Base-by-base conservation (phyloP, 1,140 invertebrate species). In the Kradibia gibbosae region DNA sequence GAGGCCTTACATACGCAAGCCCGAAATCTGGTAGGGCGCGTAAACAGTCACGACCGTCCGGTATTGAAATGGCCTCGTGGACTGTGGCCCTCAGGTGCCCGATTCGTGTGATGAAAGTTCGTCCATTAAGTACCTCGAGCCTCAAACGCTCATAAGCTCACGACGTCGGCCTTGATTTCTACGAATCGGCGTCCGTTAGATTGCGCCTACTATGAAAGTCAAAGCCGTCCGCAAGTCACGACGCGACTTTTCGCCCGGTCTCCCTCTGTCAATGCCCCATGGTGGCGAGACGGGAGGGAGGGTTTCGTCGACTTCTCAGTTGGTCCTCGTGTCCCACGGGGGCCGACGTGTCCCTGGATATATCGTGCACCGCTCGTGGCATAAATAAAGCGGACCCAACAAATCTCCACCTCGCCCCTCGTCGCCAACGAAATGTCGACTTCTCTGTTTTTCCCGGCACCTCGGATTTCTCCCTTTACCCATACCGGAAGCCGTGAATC, bases 281-380 rank as follows among this genome's bases (percentile, higher is more conserved):
- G 0, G 74, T 0, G 5, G 20, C 60, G n/a, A 73, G 73, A 48
- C 31, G 78, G 77, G 80, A 78, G 57, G 28, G 62, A 60, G 28
- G 62, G 73, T 73, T 65, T 62, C 53, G 75, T 65, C 75, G 81
- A 82, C 72, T 82, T 82, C 70, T 82, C 81, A 73, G 55, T 73
- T 82, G n/a, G 80, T 75, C 3, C 28, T 34, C 31, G 36, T 72
- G 28, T 73, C 20, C 10, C 42, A 20, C 57, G 17, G 11, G 3
- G 1, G 1, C n/a, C 34, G 45, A 70, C 28, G 17, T 20, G 42
- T 50, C 34, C 60, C 22, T 13, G 15, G 22, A 45, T 74, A 80
- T 39, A 71, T 73, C 42, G 53, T 55, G 53, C 13, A 22, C n/a
- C 57, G 55, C 60, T 73, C 75, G 53, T 82, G 75, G 75, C 75